Evolutionary conservation across 1,140 invertebrate species (phyloP).

Genomic region (Diabrotica virgifera): DNA sequence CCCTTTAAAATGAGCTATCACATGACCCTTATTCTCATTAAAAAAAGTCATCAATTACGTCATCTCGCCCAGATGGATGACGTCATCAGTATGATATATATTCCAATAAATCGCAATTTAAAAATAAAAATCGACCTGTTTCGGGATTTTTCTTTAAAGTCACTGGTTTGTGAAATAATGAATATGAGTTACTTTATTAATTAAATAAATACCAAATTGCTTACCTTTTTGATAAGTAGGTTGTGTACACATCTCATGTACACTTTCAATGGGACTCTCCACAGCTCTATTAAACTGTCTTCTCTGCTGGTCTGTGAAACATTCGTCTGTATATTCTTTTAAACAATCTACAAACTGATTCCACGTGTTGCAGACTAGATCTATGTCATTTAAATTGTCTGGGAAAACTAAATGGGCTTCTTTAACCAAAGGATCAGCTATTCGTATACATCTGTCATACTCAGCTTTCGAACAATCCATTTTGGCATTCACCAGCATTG

Average conservation of each 20-base stretch:
- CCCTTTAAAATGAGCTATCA: too few relatives aligned
- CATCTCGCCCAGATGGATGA: too few relatives aligned
- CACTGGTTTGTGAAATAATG: too few relatives aligned
- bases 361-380: constrained; percentile 59
- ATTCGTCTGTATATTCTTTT: constrained; percentile 56
- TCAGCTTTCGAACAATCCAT: constrained; percentile 52
- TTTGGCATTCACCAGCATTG: constrained; percentile 17
- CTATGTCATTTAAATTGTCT: constrained; percentile 59
- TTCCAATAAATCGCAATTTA: too few relatives aligned
- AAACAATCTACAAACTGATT: constrained; percentile 58
- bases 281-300: constrained; percentile 59
- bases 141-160: too few relatives aligned
- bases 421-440: constrained; percentile 58
- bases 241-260: constrained; percentile 59
- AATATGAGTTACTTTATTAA: too few relatives aligned
- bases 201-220: neutral
- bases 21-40: too few relatives aligned
- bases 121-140: too few relatives aligned
- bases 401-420: constrained; percentile 59
- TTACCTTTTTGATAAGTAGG: constrained; percentile 57
- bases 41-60: too few relatives aligned
- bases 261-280: constrained; percentile 56
- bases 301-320: constrained; percentile 55
- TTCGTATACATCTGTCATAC: constrained; percentile 53
- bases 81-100: too few relatives aligned